A percentile compares a stretch with the other conserved stretches of the same genome.
phyloP scores from a whole-genome alignment of 2,888 invertebrate genomes.

The Lycocerus yunnanus region DNA sequence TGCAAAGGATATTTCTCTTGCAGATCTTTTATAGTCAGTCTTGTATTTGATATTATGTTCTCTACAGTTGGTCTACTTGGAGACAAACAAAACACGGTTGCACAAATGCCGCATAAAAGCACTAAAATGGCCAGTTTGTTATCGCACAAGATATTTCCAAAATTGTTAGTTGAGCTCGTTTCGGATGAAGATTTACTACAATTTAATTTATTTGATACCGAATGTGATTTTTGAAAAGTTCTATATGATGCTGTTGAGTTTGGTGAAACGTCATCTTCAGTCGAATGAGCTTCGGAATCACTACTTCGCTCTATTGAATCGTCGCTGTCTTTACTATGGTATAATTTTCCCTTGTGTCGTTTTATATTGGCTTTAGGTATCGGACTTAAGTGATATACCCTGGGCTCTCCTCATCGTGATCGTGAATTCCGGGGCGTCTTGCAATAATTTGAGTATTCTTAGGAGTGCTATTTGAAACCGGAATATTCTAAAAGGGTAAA shows the following conservation, averaged over 20 bases:
- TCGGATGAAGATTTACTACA: background rate
- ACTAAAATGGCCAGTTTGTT: background rate
- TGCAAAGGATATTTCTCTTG: conserved; percentile 47
- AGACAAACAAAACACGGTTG: background rate
- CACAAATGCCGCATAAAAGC: background rate
- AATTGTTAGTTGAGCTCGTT: background rate
- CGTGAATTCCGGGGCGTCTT: background rate
- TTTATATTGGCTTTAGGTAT: background rate
- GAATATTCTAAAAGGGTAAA: background rate
- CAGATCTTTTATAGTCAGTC: background rate
- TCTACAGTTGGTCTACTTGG: background rate
- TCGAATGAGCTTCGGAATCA: background rate
- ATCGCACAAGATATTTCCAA: background rate
- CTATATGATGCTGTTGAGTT: background rate
- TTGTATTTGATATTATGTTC: background rate
- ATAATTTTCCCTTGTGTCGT: background rate
- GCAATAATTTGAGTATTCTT: background rate
- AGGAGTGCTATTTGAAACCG: background rate
- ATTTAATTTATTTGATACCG: background rate
- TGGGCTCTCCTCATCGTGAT: background rate
- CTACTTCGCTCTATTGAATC: background rate
- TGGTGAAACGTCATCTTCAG: background rate
- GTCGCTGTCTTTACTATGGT: background rate
- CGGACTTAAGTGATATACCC: background rate
- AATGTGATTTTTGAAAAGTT: background rate